These are phyloP conservation scores for Nasonovia ribisnigri DNA, from an alignment of 2,888 invertebrate genomes.

Conservation along the genomic window DNA sequence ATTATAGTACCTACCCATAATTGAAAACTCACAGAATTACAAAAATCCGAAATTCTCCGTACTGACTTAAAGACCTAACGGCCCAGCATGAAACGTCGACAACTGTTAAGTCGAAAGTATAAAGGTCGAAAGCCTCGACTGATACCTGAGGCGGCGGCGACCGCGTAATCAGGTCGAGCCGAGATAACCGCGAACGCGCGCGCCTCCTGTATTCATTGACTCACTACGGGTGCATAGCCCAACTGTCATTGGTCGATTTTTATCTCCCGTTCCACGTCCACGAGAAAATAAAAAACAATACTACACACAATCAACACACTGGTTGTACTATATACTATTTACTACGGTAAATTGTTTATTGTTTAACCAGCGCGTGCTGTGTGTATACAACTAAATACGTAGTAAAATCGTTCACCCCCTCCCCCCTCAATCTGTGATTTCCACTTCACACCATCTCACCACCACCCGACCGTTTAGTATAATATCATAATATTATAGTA, in stretches of 20 bases:
- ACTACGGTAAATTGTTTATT: not conserved
- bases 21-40: not conserved
- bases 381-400: not conserved
- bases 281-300: not conserved
- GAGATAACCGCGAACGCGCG: not conserved
- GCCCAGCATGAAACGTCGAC: not conserved
- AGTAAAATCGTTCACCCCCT: not conserved
- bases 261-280: not conserved
- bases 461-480: not conserved
- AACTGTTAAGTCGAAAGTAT: not conserved
- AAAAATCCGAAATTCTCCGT: not conserved
- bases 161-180: not conserved
- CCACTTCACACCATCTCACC: not conserved
- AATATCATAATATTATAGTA: not conserved
- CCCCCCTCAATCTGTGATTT: not conserved
- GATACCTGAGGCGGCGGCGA: not conserved
- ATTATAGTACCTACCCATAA: not conserved
- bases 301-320: not conserved
- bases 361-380: not conserved
- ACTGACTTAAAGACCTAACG: not conserved
- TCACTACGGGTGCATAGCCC: not conserved
- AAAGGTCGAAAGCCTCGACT: not conserved
- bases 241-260: constrained; percentile 5
- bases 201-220: not conserved
- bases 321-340: not conserved